Evolutionary conservation across 2,797 vertebrate genomes (phyloP).

Genomic region (Valencia hispanica): DNA sequence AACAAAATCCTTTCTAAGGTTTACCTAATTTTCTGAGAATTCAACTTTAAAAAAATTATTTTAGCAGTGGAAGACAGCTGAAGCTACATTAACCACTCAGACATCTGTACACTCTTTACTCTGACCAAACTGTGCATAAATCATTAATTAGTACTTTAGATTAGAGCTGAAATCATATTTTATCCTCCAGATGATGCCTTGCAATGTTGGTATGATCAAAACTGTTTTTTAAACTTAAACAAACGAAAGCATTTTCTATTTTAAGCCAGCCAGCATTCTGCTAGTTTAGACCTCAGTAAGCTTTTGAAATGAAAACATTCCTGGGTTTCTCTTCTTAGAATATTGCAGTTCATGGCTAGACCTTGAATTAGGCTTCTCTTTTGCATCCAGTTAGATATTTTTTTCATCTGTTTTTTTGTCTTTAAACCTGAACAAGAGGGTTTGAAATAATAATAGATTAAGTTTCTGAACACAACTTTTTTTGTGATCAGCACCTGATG

Average conservation of each 20-base stretch:
- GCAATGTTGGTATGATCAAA: not conserved
- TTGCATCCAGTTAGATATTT: not conserved
- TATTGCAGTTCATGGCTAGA: not conserved
- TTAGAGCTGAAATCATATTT: not conserved
- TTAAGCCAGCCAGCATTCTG: not conserved
- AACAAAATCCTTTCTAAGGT: constrained; percentile 51
- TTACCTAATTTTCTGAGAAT: not conserved
- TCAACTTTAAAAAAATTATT: not conserved
- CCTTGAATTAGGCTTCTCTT: not conserved
- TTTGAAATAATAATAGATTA: not conserved
- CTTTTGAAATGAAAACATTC: not conserved
- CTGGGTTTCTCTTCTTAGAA: not conserved
- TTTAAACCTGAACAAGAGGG: not conserved
- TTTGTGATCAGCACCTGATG: not conserved
- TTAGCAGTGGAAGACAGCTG: not conserved
- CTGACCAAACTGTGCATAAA: not conserved
- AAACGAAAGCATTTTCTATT: not conserved
- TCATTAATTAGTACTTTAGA: not conserved
- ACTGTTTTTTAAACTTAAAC: not conserved
- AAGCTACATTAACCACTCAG: not conserved
- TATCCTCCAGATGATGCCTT: not conserved
- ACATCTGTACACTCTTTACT: not conserved
- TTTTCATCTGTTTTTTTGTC: not conserved
- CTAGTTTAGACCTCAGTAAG: not conserved
- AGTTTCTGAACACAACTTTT: not conserved